These are phyloP conservation scores for Gnatocerus cornutus DNA, from an alignment of 2,888 invertebrate species.

Conservation along the genomic window DNA sequence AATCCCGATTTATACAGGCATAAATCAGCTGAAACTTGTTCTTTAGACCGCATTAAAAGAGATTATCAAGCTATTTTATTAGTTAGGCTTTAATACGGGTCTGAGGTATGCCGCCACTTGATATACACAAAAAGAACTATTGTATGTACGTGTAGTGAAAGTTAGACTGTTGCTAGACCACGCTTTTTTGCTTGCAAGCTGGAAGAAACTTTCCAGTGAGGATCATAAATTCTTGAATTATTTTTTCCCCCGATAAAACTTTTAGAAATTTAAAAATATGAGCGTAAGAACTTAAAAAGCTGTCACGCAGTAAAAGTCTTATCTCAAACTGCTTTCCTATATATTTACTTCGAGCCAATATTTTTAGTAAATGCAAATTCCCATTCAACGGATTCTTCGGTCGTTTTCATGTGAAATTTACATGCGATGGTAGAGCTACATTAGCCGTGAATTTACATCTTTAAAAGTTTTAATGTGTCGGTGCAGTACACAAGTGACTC, in stretches of 20 bases:
- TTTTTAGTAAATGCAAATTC: conserved; percentile 5
- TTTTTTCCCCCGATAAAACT: conserved; percentile 5
- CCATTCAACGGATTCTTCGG: background rate
- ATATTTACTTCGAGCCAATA: background rate
- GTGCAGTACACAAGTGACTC: background rate
- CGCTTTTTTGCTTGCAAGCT: background rate
- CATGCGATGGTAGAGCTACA: conserved; percentile 8
- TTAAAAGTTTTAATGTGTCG: conserved; percentile 12
- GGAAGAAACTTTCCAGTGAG: background rate
- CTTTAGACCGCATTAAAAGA: conserved; percentile 25
- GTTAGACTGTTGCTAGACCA: conserved; percentile 8
- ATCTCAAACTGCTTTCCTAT: background rate
- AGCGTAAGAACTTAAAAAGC: no score
- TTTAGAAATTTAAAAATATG: background rate
- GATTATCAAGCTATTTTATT: conserved; percentile 18
- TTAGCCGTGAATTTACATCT: conserved; percentile 16
- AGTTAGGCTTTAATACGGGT: conserved; percentile 6
- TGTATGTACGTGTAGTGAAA: conserved; percentile 14
- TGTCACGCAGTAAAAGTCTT: background rate
- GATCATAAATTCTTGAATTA: conserved; percentile 20
- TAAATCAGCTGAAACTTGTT: conserved; percentile 32
- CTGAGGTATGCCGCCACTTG: conserved; percentile 6
- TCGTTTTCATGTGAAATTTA: conserved; percentile 11
- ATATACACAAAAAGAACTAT: background rate
- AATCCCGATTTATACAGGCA: conserved; percentile 20